A percentile compares a stretch with the other conserved stretches of the same genome.
phyloP scores from a whole-genome alignment of 2,888 invertebrate genomes.

The Nasonovia ribisnigri region DNA sequence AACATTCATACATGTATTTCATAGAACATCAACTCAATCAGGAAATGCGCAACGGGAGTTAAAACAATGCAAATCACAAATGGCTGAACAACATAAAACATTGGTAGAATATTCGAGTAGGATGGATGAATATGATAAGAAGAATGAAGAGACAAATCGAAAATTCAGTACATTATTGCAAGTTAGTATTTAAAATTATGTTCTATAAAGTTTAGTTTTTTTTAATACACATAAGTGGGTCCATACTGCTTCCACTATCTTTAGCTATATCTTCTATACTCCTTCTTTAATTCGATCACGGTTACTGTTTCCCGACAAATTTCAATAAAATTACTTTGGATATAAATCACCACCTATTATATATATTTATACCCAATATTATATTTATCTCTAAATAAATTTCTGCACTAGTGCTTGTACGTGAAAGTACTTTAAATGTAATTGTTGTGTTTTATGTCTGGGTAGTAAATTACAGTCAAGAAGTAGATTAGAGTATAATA shows the following conservation, averaged over 20 bases:
- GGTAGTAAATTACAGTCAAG: background rate
- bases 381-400: background rate
- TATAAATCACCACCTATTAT: background rate
- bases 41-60: slow-evolving; percentile 84
- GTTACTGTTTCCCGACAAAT: too few species aligned
- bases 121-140: slow-evolving; percentile 91
- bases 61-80: slow-evolving; percentile 84
- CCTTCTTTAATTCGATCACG: too few species aligned
- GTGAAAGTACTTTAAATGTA: background rate
- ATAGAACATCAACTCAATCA: slow-evolving; percentile 74
- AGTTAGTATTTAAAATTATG: slow-evolving; percentile 71
- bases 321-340: background rate
- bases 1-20: background rate
- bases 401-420: background rate
- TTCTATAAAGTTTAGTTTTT: background rate
- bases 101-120: slow-evolving; percentile 85
- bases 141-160: slow-evolving; percentile 89
- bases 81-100: slow-evolving; percentile 87
- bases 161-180: slow-evolving; percentile 89
- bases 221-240: background rate
- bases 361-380: too few species aligned
- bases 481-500: background rate
- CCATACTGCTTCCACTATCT: background rate
- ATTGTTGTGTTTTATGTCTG: background rate
- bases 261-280: background rate